Percentiles rank a stretch among this genome's conserved stretches.
phyloP scores from a whole-genome alignment of 1,140 invertebrate species.

The Trichonephila clavata region DNA sequence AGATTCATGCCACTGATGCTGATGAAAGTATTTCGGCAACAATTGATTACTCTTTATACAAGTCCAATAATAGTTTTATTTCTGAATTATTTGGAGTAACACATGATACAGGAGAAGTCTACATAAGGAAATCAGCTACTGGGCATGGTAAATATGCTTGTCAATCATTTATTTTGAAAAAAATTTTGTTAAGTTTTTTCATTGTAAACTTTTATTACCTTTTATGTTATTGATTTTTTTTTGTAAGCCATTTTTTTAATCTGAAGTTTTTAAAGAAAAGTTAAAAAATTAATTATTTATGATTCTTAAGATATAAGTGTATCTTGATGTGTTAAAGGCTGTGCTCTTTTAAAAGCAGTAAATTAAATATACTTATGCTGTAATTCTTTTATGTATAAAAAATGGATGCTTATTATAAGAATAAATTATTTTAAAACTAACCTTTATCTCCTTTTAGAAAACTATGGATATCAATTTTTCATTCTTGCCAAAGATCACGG shows the following conservation, averaged over 20 bases:
- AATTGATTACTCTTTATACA: conserved; percentile 88
- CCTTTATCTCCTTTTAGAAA: conserved; percentile 83
- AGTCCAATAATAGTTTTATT: conserved; percentile 83
- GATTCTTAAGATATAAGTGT: too few species aligned
- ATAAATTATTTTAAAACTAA: background rate
- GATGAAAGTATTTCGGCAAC: conserved; percentile 87
- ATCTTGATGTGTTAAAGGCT: too few species aligned
- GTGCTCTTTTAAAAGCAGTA: too few species aligned
- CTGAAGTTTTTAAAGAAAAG: too few species aligned
- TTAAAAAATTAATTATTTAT: too few species aligned
- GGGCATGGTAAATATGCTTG: conserved; percentile 56
- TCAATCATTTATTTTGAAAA: background rate
- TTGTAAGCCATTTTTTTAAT: too few species aligned
- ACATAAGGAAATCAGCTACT: conserved; percentile 82
- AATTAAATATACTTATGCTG: too few species aligned
- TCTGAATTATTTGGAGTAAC: conserved; percentile 87
- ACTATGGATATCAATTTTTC: conserved; percentile 93
- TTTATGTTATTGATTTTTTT: too few species aligned
- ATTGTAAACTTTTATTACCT: too few species aligned
- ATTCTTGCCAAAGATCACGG: conserved; percentile 91
- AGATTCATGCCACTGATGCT: conserved; percentile 85
- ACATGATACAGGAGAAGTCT: conserved; percentile 86
- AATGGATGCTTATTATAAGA: too few species aligned
- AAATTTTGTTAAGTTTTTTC: background rate
- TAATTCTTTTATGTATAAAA: too few species aligned